phyloP scores from a whole-genome alignment of 2,113 vertebrate genomes.

The Pelmatolapia mariae region DNA sequence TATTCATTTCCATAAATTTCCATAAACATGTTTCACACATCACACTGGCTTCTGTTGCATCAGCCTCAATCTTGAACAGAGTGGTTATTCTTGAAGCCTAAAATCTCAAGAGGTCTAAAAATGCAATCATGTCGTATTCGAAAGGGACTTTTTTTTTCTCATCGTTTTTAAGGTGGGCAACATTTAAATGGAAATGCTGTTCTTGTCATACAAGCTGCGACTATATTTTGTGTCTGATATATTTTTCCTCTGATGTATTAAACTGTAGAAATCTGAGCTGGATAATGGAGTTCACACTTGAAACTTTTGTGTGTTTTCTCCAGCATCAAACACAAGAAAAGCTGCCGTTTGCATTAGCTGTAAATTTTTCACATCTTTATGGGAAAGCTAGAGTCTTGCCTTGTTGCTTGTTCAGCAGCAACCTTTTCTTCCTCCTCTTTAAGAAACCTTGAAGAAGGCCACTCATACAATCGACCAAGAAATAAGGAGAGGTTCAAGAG shows the following conservation, averaged over 20 bases:
- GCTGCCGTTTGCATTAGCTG: neutral
- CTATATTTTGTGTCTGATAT: neutral
- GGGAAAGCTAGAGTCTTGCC: neutral
- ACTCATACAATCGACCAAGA: neutral
- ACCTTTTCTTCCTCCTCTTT: neutral
- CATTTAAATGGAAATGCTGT: neutral
- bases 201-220: neutral
- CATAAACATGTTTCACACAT: constrained; percentile 17
- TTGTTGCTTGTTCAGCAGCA: neutral
- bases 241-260: neutral
- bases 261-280: neutral
- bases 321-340: neutral
- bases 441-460: neutral
- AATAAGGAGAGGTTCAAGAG: neutral
- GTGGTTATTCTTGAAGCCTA: neutral
- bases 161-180: neutral
- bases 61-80: neutral
- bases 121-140: neutral
- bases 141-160: neutral
- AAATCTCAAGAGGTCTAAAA: neutral
- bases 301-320: neutral
- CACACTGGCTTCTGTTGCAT: neutral
- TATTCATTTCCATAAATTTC: constrained; percentile 32
- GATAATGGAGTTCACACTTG: neutral
- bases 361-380: neutral